Evolutionary conservation across 2,888 invertebrate genomes (phyloP).

Genomic region (Agelastica alni): DNA sequence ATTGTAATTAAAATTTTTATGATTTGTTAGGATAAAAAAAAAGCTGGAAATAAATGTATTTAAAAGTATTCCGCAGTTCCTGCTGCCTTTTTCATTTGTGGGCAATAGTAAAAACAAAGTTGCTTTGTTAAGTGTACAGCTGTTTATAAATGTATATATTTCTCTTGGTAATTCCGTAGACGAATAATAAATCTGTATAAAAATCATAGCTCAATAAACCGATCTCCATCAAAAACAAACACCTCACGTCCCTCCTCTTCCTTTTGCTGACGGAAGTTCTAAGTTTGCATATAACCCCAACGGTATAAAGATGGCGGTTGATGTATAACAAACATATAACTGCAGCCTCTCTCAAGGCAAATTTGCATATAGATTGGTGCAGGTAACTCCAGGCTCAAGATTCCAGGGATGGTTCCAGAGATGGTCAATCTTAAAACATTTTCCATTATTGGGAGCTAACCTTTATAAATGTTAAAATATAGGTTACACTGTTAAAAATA

Average conservation of each 20-base stretch:
- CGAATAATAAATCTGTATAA: background rate
- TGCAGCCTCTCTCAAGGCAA: conserved; percentile 28
- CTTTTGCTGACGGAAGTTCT: conserved; percentile 14
- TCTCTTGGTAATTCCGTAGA: background rate
- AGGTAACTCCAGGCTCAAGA: conserved; percentile 25
- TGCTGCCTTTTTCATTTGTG: too few relatives aligned
- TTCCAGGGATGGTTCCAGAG: conserved; percentile 8
- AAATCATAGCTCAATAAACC: conserved; percentile 1
- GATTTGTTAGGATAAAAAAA: too few relatives aligned
- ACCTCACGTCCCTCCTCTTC: background rate
- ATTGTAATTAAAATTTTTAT: too few relatives aligned
- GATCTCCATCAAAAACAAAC: conserved; percentile 11
- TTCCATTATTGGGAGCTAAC: too few relatives aligned
- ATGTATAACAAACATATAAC: conserved; percentile 32
- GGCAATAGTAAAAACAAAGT: too few relatives aligned
- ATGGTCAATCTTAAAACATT: too few relatives aligned
- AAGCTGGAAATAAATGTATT: too few relatives aligned
- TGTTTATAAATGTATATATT: too few relatives aligned
- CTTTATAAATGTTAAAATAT: too few relatives aligned
- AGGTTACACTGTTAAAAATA: too few relatives aligned
- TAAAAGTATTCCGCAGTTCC: too few relatives aligned
- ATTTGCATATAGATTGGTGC: conserved; percentile 34
- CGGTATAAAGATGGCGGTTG: conserved; percentile 29
- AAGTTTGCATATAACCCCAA: conserved; percentile 25
- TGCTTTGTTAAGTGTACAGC: too few relatives aligned